phyloP scores from a whole-genome alignment of 2,888 invertebrate species.

The Oligia fasciuncula region DNA sequence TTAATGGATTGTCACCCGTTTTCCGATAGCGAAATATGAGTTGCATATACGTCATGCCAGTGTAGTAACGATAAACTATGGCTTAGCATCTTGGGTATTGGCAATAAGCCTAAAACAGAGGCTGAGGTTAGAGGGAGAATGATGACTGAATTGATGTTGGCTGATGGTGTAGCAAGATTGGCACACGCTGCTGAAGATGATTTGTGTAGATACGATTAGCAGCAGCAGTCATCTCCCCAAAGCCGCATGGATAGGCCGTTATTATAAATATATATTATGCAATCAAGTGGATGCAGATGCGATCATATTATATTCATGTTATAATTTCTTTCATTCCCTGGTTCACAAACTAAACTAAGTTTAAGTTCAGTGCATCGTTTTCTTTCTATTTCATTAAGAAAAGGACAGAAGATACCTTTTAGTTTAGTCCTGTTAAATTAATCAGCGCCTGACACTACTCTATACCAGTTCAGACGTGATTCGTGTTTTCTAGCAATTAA shows the following conservation, averaged over 20 bases:
- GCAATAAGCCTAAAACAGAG: conserved; percentile 28
- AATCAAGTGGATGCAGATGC: no score
- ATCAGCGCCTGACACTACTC: no score
- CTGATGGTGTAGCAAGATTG: not conserved
- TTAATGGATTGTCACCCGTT: conserved; percentile 53
- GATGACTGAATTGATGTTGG: conserved; percentile 10
- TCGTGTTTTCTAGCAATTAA: no score
- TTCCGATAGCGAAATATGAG: conserved; percentile 38
- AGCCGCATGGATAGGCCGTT: not conserved
- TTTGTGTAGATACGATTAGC: not conserved
- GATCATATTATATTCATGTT: no score
- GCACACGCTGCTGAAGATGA: no score
- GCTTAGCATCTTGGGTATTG: conserved; percentile 19
- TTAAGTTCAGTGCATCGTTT: no score
- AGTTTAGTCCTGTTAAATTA: no score
- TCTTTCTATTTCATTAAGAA: no score
- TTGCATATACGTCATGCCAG: conserved; percentile 26
- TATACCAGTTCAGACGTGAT: no score
- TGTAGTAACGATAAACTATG: conserved; percentile 12
- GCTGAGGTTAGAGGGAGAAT: not conserved
- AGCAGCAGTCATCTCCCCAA: not conserved
- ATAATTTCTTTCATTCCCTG: no score
- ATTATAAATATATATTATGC: not conserved
- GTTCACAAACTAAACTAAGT: no score
- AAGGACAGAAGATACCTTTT: no score